Percentiles rank a stretch among this genome's conserved stretches.
phyloP scores from a whole-genome alignment of 1,140 invertebrate species.

The Lepidostoma basale region DNA sequence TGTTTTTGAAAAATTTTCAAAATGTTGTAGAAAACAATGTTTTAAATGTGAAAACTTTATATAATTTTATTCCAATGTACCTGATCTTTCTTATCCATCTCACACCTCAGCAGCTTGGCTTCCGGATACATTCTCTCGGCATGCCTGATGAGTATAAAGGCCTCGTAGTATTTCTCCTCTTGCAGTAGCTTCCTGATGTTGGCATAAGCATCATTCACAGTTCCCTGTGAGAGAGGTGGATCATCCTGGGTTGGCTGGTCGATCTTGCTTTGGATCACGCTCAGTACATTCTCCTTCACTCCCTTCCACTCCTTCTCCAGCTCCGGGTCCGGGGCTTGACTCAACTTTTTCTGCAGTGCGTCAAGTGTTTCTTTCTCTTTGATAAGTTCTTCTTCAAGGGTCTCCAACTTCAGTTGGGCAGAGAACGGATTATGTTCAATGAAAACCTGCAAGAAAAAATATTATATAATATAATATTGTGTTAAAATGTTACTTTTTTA shows the following conservation, averaged over 20 bases:
- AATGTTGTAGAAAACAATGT: too few relatives aligned
- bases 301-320: slow-evolving; percentile 56
- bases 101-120: slow-evolving; percentile 55
- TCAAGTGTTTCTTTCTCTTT: slow-evolving; percentile 65
- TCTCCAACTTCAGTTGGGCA: slow-evolving; percentile 64
- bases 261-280: slow-evolving; percentile 54
- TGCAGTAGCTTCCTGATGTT: slow-evolving; percentile 52
- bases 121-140: slow-evolving; percentile 57
- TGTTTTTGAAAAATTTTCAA: too few relatives aligned
- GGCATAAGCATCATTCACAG: slow-evolving; percentile 55
- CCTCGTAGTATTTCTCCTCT: slow-evolving; percentile 56
- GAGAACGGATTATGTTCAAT: slow-evolving; percentile 80
- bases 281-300: slow-evolving; percentile 53
- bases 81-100: slow-evolving; percentile 60
- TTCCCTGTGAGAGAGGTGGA: slow-evolving; percentile 53
- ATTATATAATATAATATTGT: neutral
- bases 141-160: slow-evolving; percentile 57
- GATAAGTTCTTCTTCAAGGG: slow-evolving; percentile 63
- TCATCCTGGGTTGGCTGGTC: slow-evolving; percentile 57
- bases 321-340: slow-evolving; percentile 53
- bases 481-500: neutral
- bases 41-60: too few relatives aligned
- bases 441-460: slow-evolving; percentile 57
- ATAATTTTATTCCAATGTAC: too few relatives aligned
- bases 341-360: slow-evolving; percentile 61